Base-by-base conservation (phyloP, 2,888 invertebrate genomes). In the Osedax fenrisi region DNA sequence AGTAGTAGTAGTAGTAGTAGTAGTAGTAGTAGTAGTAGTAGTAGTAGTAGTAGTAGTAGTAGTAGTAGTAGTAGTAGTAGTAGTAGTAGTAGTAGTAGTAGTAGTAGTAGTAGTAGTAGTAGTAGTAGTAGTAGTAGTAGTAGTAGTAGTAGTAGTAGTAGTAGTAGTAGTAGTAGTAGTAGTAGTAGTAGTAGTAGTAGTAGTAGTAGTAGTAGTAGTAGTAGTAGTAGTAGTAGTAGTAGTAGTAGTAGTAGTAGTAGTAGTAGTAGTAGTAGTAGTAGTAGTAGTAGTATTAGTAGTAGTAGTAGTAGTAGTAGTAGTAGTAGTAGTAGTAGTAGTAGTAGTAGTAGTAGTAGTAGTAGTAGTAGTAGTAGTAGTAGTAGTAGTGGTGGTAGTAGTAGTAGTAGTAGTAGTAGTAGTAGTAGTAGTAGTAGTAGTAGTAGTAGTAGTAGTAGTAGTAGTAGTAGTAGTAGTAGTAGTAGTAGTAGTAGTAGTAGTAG, bases 21-120 rank as follows among this genome's bases (percentile, higher is more conserved):
- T 66, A 73, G 70, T 69, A 25, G 69, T 74, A 74, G 69, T 69
- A 41, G 68, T 69, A 74, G 68, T 74, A 1, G 68, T 74, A 41
- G 68, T 74, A 27, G 68, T 74, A 41, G 56, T 74, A 27, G 69
- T 69, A 59, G 69, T 41, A 22, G 59, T 69, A 59, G 69, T 69
- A 56, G 69, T 69, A 69, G 69, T 69, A 70, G 69, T 56, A 27
- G 69, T 41, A 41, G 69, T 17, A 69, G 27, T 73, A 66, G 64
- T n/a, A n/a, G n/a, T n/a, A n/a, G n/a, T n/a, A n/a, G n/a, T n/a
- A n/a, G n/a, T n/a, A n/a, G n/a, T n/a, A n/a, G n/a, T n/a, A n/a
- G n/a, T n/a, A n/a, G n/a, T n/a, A n/a, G n/a, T n/a, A n/a, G n/a
- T n/a, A n/a, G n/a, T n/a, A n/a, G n/a, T n/a, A n/a, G n/a, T n/a